Base-by-base conservation (phyloP, 1,140 invertebrate genomes). In the Macrosteles quadrilineatus region DNA sequence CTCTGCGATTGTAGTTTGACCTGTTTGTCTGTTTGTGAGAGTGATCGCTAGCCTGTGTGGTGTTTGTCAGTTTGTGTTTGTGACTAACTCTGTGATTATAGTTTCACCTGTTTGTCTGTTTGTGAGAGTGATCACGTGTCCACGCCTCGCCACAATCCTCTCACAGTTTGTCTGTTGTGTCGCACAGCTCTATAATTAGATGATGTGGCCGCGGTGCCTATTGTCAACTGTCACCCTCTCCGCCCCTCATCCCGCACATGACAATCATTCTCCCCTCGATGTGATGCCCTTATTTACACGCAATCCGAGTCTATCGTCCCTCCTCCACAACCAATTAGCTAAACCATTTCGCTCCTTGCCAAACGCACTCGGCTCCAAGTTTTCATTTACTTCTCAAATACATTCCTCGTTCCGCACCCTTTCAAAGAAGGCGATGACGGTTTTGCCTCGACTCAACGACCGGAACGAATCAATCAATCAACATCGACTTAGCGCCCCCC, bases 311-410 rank as follows among this genome's bases (percentile, higher is more conserved):
- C 55, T 59, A 59, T 59, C 55, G 23, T 59, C 55, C 55, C 14
- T 12, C 55, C 55, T 29, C 55, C 55, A 59, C 55, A 59, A 59
- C 55, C 55, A 59, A 59, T 59, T 59, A 59, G 55, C 55, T 59
- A 59, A 59, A 59, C 55, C 55, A 59, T 59, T 59, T 29, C 55
- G 55, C 55, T 59, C 55, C 55, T 59, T 59, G 55, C 55, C 55
- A 59, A 59, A 59, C 55, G 55, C 55, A 59, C 55, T 59, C 55
- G 55, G 23, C 27, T 30, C 55, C 4, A 2, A 14, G 55, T 59
- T 59, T 59, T 59, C 55, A 59, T 59, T 59, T 30, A 23, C 14
- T 21, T 59, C 55, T 59, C 55, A 59, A 59, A 59, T 59, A 59
- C 55, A 59, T 59, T 59, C 23, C 55, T 59, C 55, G 55, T 59